These are phyloP conservation scores for Dryobota labecula DNA, from an alignment of 2,888 invertebrate species.

Conservation along the genomic window DNA sequence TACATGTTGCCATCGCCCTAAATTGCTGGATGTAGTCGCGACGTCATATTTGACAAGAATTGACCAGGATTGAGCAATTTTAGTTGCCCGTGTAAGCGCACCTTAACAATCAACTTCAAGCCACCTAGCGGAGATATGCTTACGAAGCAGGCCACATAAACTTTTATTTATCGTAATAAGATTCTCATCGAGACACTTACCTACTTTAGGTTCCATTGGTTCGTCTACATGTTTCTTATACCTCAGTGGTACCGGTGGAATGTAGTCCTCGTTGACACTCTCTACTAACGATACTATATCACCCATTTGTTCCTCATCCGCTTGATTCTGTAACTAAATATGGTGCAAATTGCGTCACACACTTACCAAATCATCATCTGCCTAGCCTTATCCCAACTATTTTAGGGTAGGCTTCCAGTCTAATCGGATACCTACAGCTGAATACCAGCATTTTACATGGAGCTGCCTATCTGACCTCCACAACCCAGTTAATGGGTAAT, in stretches of 20 bases:
- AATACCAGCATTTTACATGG: too few relatives aligned
- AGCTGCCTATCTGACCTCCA: too few relatives aligned
- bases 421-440: too few relatives aligned
- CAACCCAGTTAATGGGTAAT: too few relatives aligned
- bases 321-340: constrained; percentile 60
- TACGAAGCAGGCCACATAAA: neutral
- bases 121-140: neutral
- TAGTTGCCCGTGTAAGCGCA: too few relatives aligned
- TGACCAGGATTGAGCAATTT: too few relatives aligned
- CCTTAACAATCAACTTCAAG: too few relatives aligned
- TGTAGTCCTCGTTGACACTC: constrained; percentile 86
- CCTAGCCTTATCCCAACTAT: too few relatives aligned
- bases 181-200: constrained; percentile 67
- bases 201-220: constrained; percentile 73
- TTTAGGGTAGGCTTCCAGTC: too few relatives aligned
- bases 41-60: too few relatives aligned
- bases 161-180: neutral
- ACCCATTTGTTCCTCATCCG: constrained; percentile 86
- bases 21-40: too few relatives aligned
- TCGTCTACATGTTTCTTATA: constrained; percentile 79
- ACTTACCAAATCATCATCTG: neutral
- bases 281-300: constrained; percentile 87
- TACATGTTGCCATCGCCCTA: too few relatives aligned
- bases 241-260: constrained; percentile 82
- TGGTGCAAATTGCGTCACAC: neutral